Base-by-base conservation (phyloP, 2,113 vertebrate species). In the Lathamus discolor region DNA sequence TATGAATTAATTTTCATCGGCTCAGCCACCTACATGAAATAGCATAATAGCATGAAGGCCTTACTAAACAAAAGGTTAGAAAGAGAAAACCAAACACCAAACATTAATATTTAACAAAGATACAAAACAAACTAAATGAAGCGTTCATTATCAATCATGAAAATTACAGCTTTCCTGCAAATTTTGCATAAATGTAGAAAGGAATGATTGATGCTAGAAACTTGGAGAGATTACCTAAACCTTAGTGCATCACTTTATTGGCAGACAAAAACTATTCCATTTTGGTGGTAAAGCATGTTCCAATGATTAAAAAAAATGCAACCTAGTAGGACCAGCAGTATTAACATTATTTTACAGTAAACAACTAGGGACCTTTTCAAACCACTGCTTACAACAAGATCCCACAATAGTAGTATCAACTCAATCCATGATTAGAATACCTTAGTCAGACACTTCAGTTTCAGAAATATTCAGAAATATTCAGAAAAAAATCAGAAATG, bases 71-170 rank as follows among this genome's bases (percentile, higher is more conserved):
- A 52, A 87, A 84, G 8, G 49, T 44, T 90, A 57, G 41, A 79
- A 83, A 51, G 4, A 70, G 28, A 63, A 79, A 83, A 41, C 7
- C 12, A 54, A 74, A 82, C 17, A 35, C 7, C 49, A 13, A 73
- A 0, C 9, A 67, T 57, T 69, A 46, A 70, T 77, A 80, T 83
- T 61, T 70, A 59, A 9, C 28, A 87, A 73, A 91, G 23, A 13
- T 87, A 28, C 28, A 69, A 92, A 92, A 63, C 48, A 86, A 92
- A 73, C 31, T 90, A 92, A 83, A 92, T 90, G 4, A 93, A 79
- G n/a, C 79, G 10, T 57, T 80, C 28, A 43, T 85, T 88, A 76
- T 48, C 51, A 72, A 25, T n/a, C 72, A 8, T 4, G 7, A 64
- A 84, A 95, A 86, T 91, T 88, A 57, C 31, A 85, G n/a, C 18